phyloP scores from a whole-genome alignment of 2,113 vertebrate species.

The Oophaga pumilio region DNA sequence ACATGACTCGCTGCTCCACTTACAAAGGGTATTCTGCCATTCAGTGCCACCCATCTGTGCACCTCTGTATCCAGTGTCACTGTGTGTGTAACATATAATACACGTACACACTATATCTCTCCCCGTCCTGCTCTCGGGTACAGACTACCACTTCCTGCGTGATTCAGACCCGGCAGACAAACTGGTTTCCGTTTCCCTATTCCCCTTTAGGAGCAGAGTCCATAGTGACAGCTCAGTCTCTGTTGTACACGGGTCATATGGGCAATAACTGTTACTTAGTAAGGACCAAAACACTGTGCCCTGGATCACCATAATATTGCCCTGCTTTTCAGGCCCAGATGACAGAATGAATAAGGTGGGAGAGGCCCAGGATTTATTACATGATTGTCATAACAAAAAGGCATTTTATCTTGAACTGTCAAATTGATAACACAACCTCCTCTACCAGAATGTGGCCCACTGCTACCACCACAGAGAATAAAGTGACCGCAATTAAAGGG shows the following conservation, averaged over 20 bases:
- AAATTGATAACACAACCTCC: too few species aligned
- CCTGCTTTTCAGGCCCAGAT: not conserved
- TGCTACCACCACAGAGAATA: too few species aligned
- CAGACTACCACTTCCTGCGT: not conserved
- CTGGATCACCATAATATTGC: not conserved
- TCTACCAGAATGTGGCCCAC: too few species aligned
- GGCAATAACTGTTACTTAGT: not conserved
- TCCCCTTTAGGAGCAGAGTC: slow-evolving; percentile 10
- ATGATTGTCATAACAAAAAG: not conserved
- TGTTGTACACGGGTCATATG: not conserved
- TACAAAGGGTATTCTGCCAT: slow-evolving; percentile 9
- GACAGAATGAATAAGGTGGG: not conserved
- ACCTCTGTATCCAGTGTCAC: not conserved
- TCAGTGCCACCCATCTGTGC: not conserved
- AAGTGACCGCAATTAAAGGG: too few species aligned
- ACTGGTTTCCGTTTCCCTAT: not conserved
- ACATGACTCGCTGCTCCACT: slow-evolving; percentile 79
- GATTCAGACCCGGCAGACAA: not conserved
- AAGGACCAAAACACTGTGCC: not conserved
- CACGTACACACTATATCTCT: too few species aligned
- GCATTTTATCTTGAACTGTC: too few species aligned
- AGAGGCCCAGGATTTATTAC: not conserved
- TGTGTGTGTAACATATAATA: too few species aligned
- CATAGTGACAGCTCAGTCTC: not conserved
- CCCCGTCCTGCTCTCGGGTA: not conserved